phyloP scores from a whole-genome alignment of 1,140 invertebrate genomes.

The Varroa destructor region DNA sequence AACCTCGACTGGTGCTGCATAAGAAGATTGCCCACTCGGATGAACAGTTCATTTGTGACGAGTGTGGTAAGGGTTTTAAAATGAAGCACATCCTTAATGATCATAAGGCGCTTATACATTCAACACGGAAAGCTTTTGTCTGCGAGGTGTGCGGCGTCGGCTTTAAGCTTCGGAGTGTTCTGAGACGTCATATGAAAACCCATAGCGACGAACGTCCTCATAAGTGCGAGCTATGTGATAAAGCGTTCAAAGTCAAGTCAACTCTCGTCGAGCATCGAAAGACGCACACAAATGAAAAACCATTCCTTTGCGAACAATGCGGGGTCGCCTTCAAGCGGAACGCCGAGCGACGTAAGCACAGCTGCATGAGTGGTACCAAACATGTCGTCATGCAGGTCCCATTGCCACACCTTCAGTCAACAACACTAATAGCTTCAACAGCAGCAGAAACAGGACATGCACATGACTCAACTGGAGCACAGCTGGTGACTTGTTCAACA shows the following conservation, averaged over 20 bases:
- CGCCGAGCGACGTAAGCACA: slow-evolving; percentile 20
- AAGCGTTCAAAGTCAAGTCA: slow-evolving; percentile 31
- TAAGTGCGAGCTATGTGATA: slow-evolving; percentile 31
- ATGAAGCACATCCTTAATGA: slow-evolving; percentile 40
- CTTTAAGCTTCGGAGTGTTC: slow-evolving; percentile 40
- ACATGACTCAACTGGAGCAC: no score
- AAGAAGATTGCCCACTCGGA: slow-evolving; percentile 26
- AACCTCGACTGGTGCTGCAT: slow-evolving; percentile 23
- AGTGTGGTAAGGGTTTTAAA: slow-evolving; percentile 41
- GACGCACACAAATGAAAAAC: slow-evolving; percentile 37
- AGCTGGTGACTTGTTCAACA: neutral
- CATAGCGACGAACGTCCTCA: slow-evolving; percentile 38
- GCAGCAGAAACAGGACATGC: neutral
- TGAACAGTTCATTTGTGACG: slow-evolving; percentile 39
- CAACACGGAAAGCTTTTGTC: slow-evolving; percentile 38
- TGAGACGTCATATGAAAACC: slow-evolving; percentile 41
- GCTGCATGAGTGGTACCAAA: neutral
- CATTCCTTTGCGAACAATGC: slow-evolving; percentile 39
- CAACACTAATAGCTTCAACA: neutral
- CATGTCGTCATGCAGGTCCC: neutral
- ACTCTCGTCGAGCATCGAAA: slow-evolving; percentile 22
- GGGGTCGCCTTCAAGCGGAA: slow-evolving; percentile 39
- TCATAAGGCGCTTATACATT: slow-evolving; percentile 40
- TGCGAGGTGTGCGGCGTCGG: slow-evolving; percentile 41
- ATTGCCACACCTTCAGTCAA: neutral